phyloP scores from a whole-genome alignment of 2,888 invertebrate species.

The Drosophila phalerata region DNA sequence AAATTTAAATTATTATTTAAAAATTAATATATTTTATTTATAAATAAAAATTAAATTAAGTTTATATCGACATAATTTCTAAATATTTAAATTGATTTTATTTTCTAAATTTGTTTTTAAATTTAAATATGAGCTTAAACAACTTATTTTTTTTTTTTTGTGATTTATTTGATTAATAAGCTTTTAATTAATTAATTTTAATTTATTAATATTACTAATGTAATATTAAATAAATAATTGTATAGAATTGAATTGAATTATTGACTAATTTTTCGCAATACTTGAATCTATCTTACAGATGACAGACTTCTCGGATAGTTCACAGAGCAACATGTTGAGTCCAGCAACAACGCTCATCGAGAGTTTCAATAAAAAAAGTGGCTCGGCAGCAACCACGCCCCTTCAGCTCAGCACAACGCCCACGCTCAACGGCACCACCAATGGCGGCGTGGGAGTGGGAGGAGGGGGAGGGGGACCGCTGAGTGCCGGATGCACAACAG shows the following conservation, averaged over 20 bases:
- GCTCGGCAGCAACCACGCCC: slow-evolving; percentile 41
- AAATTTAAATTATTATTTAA: too few species aligned
- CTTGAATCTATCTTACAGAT: slow-evolving; percentile 71
- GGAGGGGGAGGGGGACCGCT: slow-evolving; percentile 32
- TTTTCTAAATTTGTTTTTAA: too few species aligned
- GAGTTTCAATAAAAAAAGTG: slow-evolving; percentile 89
- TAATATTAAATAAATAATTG: neutral
- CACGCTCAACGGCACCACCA: slow-evolving; percentile 39
- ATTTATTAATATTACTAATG: too few species aligned
- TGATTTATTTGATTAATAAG: too few species aligned
- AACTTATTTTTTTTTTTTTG: too few species aligned
- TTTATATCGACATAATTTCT: too few species aligned
- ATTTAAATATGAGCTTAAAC: too few species aligned
- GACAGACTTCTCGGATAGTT: slow-evolving; percentile 86
- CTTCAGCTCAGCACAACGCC: slow-evolving; percentile 71
- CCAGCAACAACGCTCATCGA: slow-evolving; percentile 90
- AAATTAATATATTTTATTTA: too few species aligned
- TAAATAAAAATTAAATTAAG: too few species aligned
- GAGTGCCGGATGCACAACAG: slow-evolving; percentile 46
- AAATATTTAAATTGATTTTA: too few species aligned
- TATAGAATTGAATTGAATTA: neutral
- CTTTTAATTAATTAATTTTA: too few species aligned
- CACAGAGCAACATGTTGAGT: slow-evolving; percentile 84
- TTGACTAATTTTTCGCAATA: neutral
- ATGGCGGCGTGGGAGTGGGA: slow-evolving; percentile 31